Base-by-base conservation (phyloP, 2,113 vertebrate genomes). In the Hydrolagus affinis region DNA sequence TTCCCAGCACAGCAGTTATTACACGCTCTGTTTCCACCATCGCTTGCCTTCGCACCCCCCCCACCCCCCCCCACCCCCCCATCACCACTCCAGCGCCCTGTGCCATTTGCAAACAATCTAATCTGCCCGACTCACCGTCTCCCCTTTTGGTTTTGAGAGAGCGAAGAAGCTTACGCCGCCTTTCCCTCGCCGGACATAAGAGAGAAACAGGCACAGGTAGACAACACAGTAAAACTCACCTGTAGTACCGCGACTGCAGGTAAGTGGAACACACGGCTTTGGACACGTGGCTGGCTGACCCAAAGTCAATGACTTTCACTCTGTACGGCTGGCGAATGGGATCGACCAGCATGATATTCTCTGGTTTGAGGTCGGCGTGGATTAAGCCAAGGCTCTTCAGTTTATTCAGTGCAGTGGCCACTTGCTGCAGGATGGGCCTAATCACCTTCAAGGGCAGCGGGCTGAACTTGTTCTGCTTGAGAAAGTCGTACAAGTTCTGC, bases 321-420 rank as follows among this genome's bases (percentile, higher is more conserved):
- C 95, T 93, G 90, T 98, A 99, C 86, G 98, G 98, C 92, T 98
- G 98, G 88, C 96, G 95, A 88, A 96, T 91, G 86, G 98, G 97
- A 93, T 99, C 98, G 93, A 99, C 98, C 91, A 99, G 94, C 98
- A 99, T 99, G 91, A 99, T 99, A 92, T 99, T 99, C 91, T 99
- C 98, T 70, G 98, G 98, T 92, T 99, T 99, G 89, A 99, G 96
- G 92, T 99, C 98, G 88, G 98, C 97, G 86, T 99, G 98, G 90
- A 99, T 99, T 94, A 99, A 96, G 91, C 97, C 96, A 93, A 99
- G 95, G 91, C 94, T 95, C 94, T 98, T 99, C 44, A 99, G 89
- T 93, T 99, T 99, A 92, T 96, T 98, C 93, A 99, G 94, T 88
- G 98, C 98, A 88, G 95, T 98, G 87, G 97, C 96, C 89, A 99